A percentile compares a stretch with the other conserved stretches of the same genome.
phyloP scores from a whole-genome alignment of 2,888 invertebrate species.

The Calameuta idolon region DNA sequence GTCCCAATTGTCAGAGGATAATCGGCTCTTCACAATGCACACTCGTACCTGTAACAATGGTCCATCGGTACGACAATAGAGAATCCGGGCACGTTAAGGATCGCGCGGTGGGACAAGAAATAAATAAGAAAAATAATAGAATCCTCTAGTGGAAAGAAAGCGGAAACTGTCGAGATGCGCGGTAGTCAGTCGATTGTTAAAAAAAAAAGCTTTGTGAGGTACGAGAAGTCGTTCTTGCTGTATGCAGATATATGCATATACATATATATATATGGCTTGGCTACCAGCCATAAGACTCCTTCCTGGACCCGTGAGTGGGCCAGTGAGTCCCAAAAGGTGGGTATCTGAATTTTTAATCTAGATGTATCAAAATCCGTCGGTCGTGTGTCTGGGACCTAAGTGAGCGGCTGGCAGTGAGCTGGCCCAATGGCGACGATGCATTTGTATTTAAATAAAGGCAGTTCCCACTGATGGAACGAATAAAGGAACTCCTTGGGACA shows the following conservation, averaged over 20 bases:
- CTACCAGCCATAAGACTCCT: not conserved
- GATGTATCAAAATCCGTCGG: slow-evolving; percentile 20
- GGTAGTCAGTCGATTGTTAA: slow-evolving; percentile 12
- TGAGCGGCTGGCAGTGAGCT: slow-evolving; percentile 9
- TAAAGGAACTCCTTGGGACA: slow-evolving; percentile 24
- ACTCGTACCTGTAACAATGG: slow-evolving; percentile 12
- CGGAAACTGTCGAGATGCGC: slow-evolving; percentile 9
- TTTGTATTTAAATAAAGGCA: slow-evolving; percentile 24
- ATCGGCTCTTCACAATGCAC: not conserved
- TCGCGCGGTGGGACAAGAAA: slow-evolving; percentile 15
- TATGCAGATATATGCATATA: slow-evolving; percentile 2
- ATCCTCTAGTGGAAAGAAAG: slow-evolving; percentile 16
- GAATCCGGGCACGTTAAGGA: slow-evolving; percentile 17
- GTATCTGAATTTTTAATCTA: slow-evolving; percentile 24
- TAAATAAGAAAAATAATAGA: slow-evolving; percentile 25
- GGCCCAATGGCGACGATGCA: slow-evolving; percentile 18
- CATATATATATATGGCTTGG: not conserved
- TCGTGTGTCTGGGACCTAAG: slow-evolving; percentile 12
- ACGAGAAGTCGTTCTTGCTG: not conserved
- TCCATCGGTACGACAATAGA: slow-evolving; percentile 18
- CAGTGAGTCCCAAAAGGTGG: slow-evolving; percentile 14
- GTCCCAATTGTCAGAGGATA: not conserved
- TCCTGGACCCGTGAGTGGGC: slow-evolving; percentile 4
- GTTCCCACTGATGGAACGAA: slow-evolving; percentile 21
- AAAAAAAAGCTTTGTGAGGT: slow-evolving; percentile 1